These are phyloP conservation scores for Ascaphus truei DNA, from an alignment of 2,113 vertebrate species.

Conservation along the genomic window DNA sequence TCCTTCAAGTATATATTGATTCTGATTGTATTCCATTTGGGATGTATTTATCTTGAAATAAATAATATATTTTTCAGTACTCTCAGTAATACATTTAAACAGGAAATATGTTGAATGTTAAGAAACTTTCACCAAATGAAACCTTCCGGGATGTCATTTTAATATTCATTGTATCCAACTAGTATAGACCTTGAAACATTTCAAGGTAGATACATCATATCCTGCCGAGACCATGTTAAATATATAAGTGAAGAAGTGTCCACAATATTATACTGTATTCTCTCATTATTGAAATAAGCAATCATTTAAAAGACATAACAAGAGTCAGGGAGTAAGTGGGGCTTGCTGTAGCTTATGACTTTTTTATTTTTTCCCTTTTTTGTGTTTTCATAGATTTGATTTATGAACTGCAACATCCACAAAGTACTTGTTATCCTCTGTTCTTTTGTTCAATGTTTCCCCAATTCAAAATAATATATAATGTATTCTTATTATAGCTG, in stretches of 20 bases:
- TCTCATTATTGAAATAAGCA: conserved; percentile 33
- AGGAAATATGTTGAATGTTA: background rate
- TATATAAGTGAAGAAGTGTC: conserved; percentile 28
- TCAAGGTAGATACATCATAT: conserved; percentile 29
- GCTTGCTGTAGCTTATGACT: background rate
- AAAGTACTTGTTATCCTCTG: conserved; percentile 29
- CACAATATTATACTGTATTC: conserved; percentile 19
- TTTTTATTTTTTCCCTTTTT: background rate
- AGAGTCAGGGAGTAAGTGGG: background rate
- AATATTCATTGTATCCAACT: conserved; percentile 21
- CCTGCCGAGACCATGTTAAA: conserved; percentile 30
- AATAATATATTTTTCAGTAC: background rate
- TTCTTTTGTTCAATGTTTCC: conserved; percentile 33
- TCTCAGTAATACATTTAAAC: conserved; percentile 20
- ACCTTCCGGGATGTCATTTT: conserved; percentile 24
- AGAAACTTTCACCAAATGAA: conserved; percentile 6
- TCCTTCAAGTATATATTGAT: background rate
- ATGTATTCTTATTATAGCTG: conserved; percentile 20
- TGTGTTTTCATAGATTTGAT: background rate
- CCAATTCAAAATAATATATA: conserved; percentile 34
- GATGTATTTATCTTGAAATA: background rate
- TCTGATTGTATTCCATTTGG: background rate
- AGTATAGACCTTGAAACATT: conserved; percentile 20
- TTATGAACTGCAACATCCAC: conserved; percentile 13
- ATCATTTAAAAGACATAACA: conserved; percentile 27